Conservation (phyloP, 1,140 invertebrate species). For the Caenorhabditis latens region DNA sequence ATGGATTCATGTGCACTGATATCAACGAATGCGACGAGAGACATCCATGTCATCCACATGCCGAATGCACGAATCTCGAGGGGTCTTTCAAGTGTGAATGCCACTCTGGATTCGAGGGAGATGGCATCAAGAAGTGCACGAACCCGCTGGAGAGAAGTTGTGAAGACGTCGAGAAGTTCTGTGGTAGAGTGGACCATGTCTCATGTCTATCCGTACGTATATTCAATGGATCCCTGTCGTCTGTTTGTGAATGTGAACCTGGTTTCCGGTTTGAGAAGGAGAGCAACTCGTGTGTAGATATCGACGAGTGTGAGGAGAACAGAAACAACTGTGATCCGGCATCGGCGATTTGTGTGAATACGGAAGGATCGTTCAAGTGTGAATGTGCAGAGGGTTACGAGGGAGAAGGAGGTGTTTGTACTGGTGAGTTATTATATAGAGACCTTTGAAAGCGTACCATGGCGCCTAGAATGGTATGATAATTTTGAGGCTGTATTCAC, state of each 20-base stretch:
- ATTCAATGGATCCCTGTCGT: constrained; percentile 59
- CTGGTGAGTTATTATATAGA: constrained; percentile 67
- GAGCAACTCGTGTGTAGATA: constrained; percentile 69
- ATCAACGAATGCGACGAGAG: constrained; percentile 69
- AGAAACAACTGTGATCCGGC: constrained; percentile 71
- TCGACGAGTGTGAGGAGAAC: constrained; percentile 72
- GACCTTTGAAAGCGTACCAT: too few relatives aligned
- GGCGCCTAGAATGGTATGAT: too few relatives aligned
- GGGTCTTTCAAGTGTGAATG: constrained; percentile 71
- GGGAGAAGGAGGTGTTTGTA: constrained; percentile 71
- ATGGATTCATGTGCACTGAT: constrained; percentile 84
- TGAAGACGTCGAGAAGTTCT: constrained; percentile 68
- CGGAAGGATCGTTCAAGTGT: constrained; percentile 68
- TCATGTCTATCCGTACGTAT: constrained; percentile 69
- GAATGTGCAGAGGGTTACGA: constrained; percentile 72
- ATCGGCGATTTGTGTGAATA: constrained; percentile 68
- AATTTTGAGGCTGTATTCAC: too few relatives aligned
- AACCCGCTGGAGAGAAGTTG: constrained; percentile 70
- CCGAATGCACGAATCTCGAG: constrained; percentile 68
- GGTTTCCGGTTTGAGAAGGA: constrained; percentile 71
- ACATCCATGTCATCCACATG: constrained; percentile 73
- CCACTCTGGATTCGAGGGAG: constrained; percentile 70
- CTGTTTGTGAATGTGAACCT: constrained; percentile 71
- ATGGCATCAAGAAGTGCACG: constrained; percentile 69
- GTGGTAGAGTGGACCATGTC: constrained; percentile 64